phyloP scores from a whole-genome alignment of 2,797 vertebrate genomes.

The Craterocephalus amniculus region DNA sequence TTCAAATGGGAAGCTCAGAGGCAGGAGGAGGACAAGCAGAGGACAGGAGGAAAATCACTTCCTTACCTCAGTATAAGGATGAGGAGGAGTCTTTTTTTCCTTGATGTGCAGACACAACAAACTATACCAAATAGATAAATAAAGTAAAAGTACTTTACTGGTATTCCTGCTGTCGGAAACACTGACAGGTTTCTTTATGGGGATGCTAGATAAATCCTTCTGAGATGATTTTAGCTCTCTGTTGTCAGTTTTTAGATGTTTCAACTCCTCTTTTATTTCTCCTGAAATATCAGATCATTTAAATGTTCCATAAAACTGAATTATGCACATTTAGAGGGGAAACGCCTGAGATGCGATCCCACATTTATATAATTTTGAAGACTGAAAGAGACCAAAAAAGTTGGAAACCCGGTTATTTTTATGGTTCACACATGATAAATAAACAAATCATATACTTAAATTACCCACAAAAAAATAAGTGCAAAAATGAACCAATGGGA shows the following conservation, averaged over 20 bases:
- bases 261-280: not conserved
- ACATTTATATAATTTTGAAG: not conserved
- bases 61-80: not conserved
- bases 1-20: constrained; percentile 59
- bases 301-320: not conserved
- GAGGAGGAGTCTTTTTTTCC: not conserved
- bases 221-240: not conserved
- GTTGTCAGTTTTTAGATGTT: not conserved
- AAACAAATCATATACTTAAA: too few species aligned
- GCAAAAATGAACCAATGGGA: too few species aligned
- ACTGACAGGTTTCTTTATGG: not conserved
- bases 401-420: too few species aligned
- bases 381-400: not conserved
- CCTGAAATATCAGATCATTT: not conserved
- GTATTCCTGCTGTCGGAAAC: not conserved
- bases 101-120: too few species aligned
- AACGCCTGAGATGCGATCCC: not conserved
- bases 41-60: constrained; percentile 6
- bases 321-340: not conserved
- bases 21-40: constrained; percentile 24
- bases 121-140: not conserved
- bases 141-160: not conserved
- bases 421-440: too few species aligned
- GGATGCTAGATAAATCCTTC: not conserved
- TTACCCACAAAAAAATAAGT: too few species aligned